These are phyloP conservation scores for Pipistrellus pygmaeus DNA, from an alignment of 2,797 vertebrate species.

Conservation along the genomic window DNA sequence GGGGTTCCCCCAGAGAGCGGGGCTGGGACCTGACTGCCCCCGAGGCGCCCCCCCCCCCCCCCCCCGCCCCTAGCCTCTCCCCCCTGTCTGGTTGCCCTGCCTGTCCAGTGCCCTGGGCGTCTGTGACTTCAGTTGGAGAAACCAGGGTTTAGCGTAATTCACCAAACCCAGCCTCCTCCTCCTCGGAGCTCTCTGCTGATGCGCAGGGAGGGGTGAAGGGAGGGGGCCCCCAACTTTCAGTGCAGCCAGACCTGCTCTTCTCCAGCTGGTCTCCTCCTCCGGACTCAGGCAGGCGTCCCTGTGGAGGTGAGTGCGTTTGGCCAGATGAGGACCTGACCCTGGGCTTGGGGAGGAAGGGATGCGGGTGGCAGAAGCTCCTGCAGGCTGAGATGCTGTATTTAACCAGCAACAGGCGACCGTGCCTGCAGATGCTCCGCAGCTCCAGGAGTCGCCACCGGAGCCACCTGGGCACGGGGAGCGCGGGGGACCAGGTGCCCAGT, in stretches of 20 bases:
- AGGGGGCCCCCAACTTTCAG: conserved; percentile 81
- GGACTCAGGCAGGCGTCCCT: not conserved
- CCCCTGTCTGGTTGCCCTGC: not conserved
- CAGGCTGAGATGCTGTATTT: not conserved
- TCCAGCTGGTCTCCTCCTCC: not conserved
- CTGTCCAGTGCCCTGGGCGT: conserved; percentile 3
- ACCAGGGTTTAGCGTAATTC: not conserved
- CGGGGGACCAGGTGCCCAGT: not conserved
- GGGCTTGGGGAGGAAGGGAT: not conserved
- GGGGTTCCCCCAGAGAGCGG: not conserved
- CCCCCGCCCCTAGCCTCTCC: not conserved
- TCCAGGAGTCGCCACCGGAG: not conserved
- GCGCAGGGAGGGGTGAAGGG: conserved; percentile 64
- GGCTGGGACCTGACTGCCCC: not conserved
- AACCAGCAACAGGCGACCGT: conserved; percentile 76
- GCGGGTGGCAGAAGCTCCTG: not conserved
- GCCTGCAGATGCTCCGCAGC: conserved; percentile 7
- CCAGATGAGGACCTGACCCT: not conserved
- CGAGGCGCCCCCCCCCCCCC: not conserved
- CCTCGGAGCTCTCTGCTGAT: not conserved
- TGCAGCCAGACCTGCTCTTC: conserved; percentile 49
- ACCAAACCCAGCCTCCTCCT: conserved; percentile 37
- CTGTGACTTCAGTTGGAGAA: conserved; percentile 44
- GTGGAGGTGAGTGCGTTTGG: conserved; percentile 64
- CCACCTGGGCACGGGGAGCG: not conserved